Evolutionary conservation across 1,140 invertebrate species (phyloP).

Genomic region (Leptopilina boulardi): DNA sequence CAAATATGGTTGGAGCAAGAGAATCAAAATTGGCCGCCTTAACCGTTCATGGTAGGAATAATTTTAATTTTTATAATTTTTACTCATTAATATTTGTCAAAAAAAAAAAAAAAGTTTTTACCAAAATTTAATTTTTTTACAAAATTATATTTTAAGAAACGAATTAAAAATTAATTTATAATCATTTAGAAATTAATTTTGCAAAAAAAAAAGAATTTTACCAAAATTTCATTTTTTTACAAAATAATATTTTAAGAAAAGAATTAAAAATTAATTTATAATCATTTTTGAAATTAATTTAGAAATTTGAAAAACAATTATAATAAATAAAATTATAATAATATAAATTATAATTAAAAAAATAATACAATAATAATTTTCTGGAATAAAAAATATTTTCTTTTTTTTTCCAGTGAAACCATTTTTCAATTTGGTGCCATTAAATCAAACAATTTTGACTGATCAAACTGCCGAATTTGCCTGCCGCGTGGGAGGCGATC

Average conservation of each 20-base stretch:
- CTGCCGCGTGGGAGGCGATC: constrained; percentile 93
- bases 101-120: neutral
- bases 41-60: constrained; percentile 86
- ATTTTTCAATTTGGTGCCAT: constrained; percentile 89
- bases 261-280: too few species aligned
- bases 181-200: too few species aligned
- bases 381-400: constrained; percentile 36
- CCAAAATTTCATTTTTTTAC: too few species aligned
- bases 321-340: too few species aligned
- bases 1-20: constrained; percentile 89
- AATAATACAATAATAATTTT: neutral
- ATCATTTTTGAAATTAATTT: too few species aligned
- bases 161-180: too few species aligned
- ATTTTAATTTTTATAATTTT: neutral
- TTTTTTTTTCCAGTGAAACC: constrained; percentile 87
- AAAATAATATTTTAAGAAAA: too few species aligned
- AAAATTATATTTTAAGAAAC: too few species aligned
- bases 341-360: neutral
- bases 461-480: constrained; percentile 90
- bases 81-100: too few species aligned
- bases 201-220: too few species aligned
- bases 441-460: constrained; percentile 88
- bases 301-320: too few species aligned
- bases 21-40: constrained; percentile 85
- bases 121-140: too few species aligned